Conservation (phyloP, 2,797 vertebrate species). For the Ctenochaetus hawaiiensis region DNA sequence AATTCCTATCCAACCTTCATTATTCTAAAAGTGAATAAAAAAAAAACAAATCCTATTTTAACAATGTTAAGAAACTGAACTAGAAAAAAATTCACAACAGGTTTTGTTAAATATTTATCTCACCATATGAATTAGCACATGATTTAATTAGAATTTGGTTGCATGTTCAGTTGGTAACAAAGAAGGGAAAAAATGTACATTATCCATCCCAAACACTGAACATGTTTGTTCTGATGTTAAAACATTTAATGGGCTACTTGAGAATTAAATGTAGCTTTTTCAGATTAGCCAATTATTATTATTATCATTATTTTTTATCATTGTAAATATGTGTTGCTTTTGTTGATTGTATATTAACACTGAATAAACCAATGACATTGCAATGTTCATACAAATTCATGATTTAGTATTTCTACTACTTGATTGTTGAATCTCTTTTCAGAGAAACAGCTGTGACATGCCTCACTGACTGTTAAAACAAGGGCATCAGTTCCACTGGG, state of each 20-base stretch:
- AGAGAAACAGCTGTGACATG: not conserved
- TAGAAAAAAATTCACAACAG: not conserved
- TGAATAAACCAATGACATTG: constrained; percentile 64
- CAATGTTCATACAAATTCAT: constrained; percentile 66
- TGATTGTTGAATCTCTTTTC: not conserved
- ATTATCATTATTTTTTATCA: constrained; percentile 32
- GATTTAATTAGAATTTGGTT: too few relatives aligned
- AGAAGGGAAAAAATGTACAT: too few relatives aligned
- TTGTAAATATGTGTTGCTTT: constrained; percentile 79
- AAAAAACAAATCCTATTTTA: constrained; percentile 2
- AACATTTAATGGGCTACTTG: too few relatives aligned
- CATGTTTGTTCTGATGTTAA: too few relatives aligned
- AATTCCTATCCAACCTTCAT: too few relatives aligned
- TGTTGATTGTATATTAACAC: constrained; percentile 83
- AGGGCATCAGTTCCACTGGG: not conserved
- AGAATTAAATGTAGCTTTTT: too few relatives aligned
- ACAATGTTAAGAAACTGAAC: not conserved
- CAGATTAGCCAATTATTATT: too few relatives aligned
- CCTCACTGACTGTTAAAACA: not conserved
- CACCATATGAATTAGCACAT: too few relatives aligned
- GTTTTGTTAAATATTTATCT: not conserved
- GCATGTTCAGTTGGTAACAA: too few relatives aligned
- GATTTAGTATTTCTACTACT: constrained; percentile 10
- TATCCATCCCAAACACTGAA: too few relatives aligned
- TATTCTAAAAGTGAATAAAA: too few relatives aligned